Conservation (phyloP, 2,113 vertebrate genomes). For the Myocastor coypus region DNA sequence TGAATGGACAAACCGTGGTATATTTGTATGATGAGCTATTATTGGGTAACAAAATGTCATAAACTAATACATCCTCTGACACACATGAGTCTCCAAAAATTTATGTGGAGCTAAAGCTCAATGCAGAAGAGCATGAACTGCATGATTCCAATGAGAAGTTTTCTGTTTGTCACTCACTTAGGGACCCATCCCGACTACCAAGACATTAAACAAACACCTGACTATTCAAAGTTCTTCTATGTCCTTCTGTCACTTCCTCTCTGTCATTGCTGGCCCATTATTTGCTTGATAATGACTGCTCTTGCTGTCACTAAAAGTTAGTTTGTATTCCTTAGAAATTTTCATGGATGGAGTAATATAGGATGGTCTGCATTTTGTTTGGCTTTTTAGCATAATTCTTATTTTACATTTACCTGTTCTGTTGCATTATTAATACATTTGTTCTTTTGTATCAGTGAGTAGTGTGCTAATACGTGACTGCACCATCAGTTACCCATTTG, state of each 20-base stretch:
- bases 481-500: not conserved
- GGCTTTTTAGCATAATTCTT: not conserved
- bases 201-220: not conserved
- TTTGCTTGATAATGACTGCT: not conserved
- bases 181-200: not conserved
- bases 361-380: not conserved
- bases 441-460: not conserved
- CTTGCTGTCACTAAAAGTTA: not conserved
- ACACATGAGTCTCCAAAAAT: not conserved
- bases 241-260: not conserved
- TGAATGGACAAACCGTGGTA: not conserved
- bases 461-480: not conserved
- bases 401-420: not conserved
- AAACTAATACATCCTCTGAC: not conserved
- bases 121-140: not conserved
- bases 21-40: not conserved
- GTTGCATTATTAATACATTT: not conserved
- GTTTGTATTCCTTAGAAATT: not conserved
- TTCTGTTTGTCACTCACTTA: not conserved
- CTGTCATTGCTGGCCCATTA: not conserved
- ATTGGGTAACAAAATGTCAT: not conserved
- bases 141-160: not conserved
- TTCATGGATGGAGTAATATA: not conserved
- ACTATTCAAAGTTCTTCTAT: not conserved
- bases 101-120: not conserved